Evolutionary conservation across 1,140 invertebrate genomes (phyloP), one percentile per base, ranked within the genome.

Genomic region (Listronotus bonariensis): DNA sequence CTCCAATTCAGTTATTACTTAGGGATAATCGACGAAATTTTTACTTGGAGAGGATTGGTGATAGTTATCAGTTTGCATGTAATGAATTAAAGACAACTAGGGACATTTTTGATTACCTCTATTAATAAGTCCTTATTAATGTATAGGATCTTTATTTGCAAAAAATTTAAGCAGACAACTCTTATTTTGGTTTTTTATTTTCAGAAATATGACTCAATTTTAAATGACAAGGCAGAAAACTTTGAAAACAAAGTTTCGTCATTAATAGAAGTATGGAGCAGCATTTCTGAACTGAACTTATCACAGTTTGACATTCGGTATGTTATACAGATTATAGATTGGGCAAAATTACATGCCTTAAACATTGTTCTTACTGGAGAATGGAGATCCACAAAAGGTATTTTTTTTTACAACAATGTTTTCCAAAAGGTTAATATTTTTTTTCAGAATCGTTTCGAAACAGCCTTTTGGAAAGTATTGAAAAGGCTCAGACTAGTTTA

Each of bases 341-440:
- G 74, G 74, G 74, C 74, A 12, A 76, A 76, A 70, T 64, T 72
- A 38, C 77, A 78, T 54, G 76, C 77, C 12, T 63, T 78, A 40
- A 75, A 78, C 70, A 76, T 77, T 55, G 76, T 78, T 41, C 68
- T 78, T 32, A 72, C 73, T 26, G 75, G 70, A 45, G 72, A 77
- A 55, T 78, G 77, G 77, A 72, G 74, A 57, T 70, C 69, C 48
- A 72, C 66, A 55, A 77, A 75, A 72, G 74, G 76, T 78, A 73
- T 67, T 7, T 3, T 3, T 26, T 26, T 26, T 3, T 3, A 26
- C 20, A 26, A 5, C 5, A 26, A 26, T 26, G 1, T 26, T 26
- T 26, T 51, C 11, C 34, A 9, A n/a, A n/a, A n/a, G n/a, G n/a
- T n/a, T n/a, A n/a, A n/a, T n/a, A n/a, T n/a, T 57, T 58, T 61